Percentiles rank a stretch among this genome's conserved stretches.
Evolutionary conservation across 2,888 invertebrate species (phyloP).

Genomic region (Cheilosia pagana): DNA sequence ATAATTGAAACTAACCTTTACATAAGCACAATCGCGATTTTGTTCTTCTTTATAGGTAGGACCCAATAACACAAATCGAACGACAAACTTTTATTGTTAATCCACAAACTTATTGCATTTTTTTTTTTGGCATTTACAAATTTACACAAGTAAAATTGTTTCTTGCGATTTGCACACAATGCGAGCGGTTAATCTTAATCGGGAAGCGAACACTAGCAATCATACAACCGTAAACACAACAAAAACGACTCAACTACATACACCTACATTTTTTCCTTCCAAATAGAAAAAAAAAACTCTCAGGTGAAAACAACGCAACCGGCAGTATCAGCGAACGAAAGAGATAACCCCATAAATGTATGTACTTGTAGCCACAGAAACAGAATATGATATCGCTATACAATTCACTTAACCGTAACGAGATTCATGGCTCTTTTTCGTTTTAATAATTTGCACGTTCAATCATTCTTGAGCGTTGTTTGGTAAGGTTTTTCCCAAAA

Average conservation of each 20-base stretch:
- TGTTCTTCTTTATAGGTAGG: conserved; percentile 2
- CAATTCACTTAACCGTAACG: conserved; percentile 48
- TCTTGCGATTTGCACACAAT: conserved; percentile 58
- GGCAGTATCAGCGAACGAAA: conserved; percentile 50
- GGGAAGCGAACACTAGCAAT: conserved; percentile 54
- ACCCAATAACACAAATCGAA: conserved; percentile 4
- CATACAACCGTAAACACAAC: conserved; percentile 72
- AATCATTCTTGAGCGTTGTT: not conserved
- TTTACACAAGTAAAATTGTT: conserved; percentile 15
- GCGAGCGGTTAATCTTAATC: conserved; percentile 55
- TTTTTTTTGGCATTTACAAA: conserved; percentile 16
- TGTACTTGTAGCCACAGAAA: conserved; percentile 10
- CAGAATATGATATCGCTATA: conserved; percentile 27
- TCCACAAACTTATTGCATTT: conserved; percentile 2
- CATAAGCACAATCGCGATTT: conserved; percentile 18
- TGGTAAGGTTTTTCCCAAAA: conserved; percentile 9
- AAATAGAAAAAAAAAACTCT: conserved; percentile 34
- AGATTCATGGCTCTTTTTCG: conserved; percentile 17
- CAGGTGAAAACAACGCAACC: conserved; percentile 70
- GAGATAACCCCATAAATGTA: conserved; percentile 47
- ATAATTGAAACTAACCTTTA: conserved; percentile 36
- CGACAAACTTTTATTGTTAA: not conserved
- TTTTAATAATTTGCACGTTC: conserved; percentile 30
- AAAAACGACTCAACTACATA: conserved; percentile 56
- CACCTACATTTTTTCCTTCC: conserved; percentile 47